Base-by-base conservation (phyloP, 2,113 vertebrate species). In the Alligator mississippiensis region DNA sequence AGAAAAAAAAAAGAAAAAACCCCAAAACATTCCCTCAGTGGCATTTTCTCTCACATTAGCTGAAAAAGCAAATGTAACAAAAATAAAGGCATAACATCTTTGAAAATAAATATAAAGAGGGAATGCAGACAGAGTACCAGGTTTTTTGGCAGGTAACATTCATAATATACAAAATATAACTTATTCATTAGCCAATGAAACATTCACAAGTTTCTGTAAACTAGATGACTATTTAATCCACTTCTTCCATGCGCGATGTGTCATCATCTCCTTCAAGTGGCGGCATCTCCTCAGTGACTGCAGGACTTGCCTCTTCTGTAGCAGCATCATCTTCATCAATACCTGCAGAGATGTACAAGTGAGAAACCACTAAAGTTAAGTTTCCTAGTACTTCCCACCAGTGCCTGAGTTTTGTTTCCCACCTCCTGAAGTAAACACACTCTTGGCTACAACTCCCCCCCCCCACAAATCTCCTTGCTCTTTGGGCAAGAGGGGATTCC, bases 191-290 rank as follows among this genome's bases (percentile, higher is more conserved):
- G 84, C 92, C 95, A 95, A 97, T 85, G 96, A 96, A 97, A 97
- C 96, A 96, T 97, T 93, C 95, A 54, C 61, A 87, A 92, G 88
- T 96, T 94, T 82, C 84, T 93, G 79, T 93, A 77, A 94, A 95
- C 82, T 22, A n/a, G 57, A 27, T 22, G 76, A 22, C 30, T 54
- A 34, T 77, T 97, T 98, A 99, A 93, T 99, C 99, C 30, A 99
- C 99, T 86, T 99, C 99, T 92, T 99, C 99, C 99, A 99, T 99
- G 82, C 99, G 98, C 4, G 99, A 99, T 2, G 99, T 97, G 96
- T 99, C 99, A 0, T 99, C 99, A 2, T 99, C 99, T 4, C 98
- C 99, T 96, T 99, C 99, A 0, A 99, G 98, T 19, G 98, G 98
- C 0, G 99, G 99, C 99, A 99, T 99, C 86, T 99, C 99, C 82